Percentiles rank a stretch among this genome's conserved stretches.
These are phyloP conservation scores for Dicaeum eximium DNA, from an alignment of 2,113 vertebrate species.

Conservation along the genomic window DNA sequence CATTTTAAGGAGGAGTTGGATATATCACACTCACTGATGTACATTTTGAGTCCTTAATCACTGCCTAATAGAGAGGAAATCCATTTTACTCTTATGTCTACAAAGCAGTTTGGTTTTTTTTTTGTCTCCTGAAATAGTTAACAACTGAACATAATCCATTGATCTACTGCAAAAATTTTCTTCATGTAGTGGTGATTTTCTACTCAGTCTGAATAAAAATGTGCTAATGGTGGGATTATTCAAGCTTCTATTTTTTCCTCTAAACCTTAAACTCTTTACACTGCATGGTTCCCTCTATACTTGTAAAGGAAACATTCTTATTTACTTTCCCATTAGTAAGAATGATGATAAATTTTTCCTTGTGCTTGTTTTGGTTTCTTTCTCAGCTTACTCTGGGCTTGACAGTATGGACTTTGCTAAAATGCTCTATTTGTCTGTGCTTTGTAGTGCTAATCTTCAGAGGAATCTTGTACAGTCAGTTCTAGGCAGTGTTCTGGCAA, in stretches of 20 bases:
- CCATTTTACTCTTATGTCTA: neutral
- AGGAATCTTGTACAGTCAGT: neutral
- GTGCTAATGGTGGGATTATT: neutral
- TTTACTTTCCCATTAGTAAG: neutral
- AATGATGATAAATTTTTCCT: neutral
- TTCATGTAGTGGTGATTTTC: neutral
- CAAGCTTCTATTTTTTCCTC: neutral
- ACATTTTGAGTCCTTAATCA: neutral
- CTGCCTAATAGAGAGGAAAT: neutral
- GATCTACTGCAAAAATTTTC: neutral
- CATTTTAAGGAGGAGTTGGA: neutral
- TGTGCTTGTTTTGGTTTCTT: neutral
- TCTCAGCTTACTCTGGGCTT: neutral
- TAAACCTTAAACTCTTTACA: neutral
- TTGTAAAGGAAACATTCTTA: neutral
- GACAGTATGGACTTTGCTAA: neutral
- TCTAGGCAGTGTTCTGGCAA: neutral
- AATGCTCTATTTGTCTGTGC: neutral
- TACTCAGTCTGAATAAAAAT: neutral
- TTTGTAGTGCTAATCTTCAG: neutral
- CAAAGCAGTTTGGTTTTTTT: neutral
- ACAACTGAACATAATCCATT: neutral
- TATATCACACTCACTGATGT: neutral
- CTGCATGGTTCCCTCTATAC: neutral
- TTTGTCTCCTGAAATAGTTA: neutral